Conservation (phyloP, 1,140 invertebrate species). For the Hirudo medicinalis region DNA sequence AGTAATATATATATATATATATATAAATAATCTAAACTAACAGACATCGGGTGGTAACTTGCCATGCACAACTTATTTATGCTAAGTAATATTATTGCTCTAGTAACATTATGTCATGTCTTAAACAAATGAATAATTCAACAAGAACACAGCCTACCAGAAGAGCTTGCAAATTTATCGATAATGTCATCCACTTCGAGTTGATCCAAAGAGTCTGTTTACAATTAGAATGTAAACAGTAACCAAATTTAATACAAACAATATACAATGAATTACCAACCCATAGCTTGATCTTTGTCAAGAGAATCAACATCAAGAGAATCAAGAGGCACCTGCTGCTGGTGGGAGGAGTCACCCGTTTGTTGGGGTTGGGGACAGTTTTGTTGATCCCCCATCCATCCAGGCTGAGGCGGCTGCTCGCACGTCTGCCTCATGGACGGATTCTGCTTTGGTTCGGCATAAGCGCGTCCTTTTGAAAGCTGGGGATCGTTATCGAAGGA, state of each 20-base stretch:
- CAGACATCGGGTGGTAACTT: too few relatives aligned
- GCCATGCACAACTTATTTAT: too few relatives aligned
- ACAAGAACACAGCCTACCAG: background rate
- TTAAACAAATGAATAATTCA: too few relatives aligned
- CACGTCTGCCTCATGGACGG: background rate
- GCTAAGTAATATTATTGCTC: too few relatives aligned
- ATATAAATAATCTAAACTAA: background rate
- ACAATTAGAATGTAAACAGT: background rate
- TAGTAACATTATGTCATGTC: too few relatives aligned
- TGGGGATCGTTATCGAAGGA: background rate
- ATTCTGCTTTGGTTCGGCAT: background rate
- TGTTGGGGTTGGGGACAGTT: background rate
- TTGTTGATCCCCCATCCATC: background rate
- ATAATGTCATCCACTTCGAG: slow-evolving; percentile 2
- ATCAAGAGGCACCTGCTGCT: background rate
- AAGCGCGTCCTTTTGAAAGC: background rate
- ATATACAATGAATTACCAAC: background rate
- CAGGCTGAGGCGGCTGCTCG: background rate
- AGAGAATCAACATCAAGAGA: slow-evolving; percentile 5
- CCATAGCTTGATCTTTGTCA: slow-evolving; percentile 5
- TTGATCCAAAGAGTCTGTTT: slow-evolving; percentile 10
- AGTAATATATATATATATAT: too few relatives aligned
- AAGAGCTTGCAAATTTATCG: slow-evolving; percentile 6
- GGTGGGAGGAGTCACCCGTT: background rate
- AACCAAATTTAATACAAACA: background rate